phyloP scores from a whole-genome alignment of 2,797 vertebrate genomes.

The Tiaroga cobitis region DNA sequence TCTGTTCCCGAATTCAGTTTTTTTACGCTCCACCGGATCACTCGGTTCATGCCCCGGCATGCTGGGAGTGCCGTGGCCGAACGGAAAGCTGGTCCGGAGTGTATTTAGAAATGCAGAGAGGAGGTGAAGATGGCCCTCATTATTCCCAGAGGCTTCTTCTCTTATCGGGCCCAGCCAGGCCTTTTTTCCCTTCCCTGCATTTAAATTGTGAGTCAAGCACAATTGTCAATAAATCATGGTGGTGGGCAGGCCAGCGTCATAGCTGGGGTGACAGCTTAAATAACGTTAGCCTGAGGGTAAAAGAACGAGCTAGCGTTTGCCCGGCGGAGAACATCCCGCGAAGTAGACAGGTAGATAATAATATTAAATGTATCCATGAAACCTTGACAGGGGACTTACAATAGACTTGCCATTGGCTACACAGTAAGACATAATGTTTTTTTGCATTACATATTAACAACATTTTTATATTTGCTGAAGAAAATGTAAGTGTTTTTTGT shows the following conservation, averaged over 20 bases:
- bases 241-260: slow-evolving; percentile 25
- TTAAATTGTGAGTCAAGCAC: slow-evolving; percentile 41
- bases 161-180: slow-evolving; percentile 50
- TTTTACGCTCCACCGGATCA: slow-evolving; percentile 30
- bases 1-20: slow-evolving; percentile 7
- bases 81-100: neutral
- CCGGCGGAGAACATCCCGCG: neutral
- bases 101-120: slow-evolving; percentile 28
- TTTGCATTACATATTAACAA: neutral
- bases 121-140: slow-evolving; percentile 35
- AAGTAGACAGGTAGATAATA: slow-evolving; percentile 11
- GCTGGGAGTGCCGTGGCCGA: neutral
- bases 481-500: neutral
- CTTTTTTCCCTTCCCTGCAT: slow-evolving; percentile 34
- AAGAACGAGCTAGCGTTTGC: slow-evolving; percentile 1
- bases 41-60: slow-evolving; percentile 16
- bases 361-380: neutral
- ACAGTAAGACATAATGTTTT: neutral
- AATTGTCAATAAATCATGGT: slow-evolving; percentile 52
- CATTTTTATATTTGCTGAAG: neutral
- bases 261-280: slow-evolving; percentile 48
- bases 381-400: neutral
- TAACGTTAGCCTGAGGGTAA: slow-evolving; percentile 27
- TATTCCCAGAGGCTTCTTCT: slow-evolving; percentile 48
- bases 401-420: neutral